Conservation (phyloP, 2,113 vertebrate genomes). For the Hemichromis elongatus region DNA sequence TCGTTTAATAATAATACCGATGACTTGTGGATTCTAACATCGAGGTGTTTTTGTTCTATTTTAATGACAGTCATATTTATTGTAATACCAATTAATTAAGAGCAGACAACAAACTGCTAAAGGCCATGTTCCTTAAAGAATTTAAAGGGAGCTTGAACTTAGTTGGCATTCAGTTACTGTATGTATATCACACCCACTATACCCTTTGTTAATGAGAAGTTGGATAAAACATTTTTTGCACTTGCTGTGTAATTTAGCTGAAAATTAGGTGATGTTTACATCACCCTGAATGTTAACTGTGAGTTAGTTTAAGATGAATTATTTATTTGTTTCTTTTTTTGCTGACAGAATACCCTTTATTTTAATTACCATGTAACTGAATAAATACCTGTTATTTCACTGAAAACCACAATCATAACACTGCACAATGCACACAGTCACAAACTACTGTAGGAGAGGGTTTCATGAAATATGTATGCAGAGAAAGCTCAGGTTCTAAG, state of each 20-base stretch:
- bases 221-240: background rate
- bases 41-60: background rate
- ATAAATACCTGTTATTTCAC: background rate
- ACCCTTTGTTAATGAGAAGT: background rate
- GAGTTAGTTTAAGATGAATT: background rate
- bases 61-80: background rate
- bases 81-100: constrained; percentile 12
- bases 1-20: background rate
- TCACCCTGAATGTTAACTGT: background rate
- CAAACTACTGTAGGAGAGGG: background rate
- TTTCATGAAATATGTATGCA: background rate
- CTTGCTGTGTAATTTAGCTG: background rate
- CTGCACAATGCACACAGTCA: background rate
- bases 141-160: constrained; percentile 31
- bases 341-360: background rate
- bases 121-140: background rate
- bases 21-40: background rate
- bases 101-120: background rate
- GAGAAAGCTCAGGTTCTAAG: background rate
- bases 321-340: background rate
- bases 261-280: background rate
- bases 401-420: background rate
- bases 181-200: background rate
- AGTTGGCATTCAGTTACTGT: background rate
- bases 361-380: background rate